phyloP scores from a whole-genome alignment of 2,888 invertebrate genomes.

The Pedicia rivosa region DNA sequence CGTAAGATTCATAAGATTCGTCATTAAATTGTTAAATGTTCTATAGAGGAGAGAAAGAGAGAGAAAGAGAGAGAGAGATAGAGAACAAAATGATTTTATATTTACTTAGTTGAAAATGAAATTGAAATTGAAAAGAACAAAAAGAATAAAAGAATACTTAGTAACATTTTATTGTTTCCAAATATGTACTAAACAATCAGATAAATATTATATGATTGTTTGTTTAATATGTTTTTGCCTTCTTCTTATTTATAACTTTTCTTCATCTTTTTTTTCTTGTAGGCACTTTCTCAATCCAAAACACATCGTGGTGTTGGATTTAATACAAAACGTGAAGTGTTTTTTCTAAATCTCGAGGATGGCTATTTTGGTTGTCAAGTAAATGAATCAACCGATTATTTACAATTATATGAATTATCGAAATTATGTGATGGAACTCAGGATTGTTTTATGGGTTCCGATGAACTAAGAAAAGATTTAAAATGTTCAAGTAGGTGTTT shows the following conservation, averaged over 20 bases:
- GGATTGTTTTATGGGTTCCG: constrained; percentile 84
- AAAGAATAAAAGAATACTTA: too few relatives aligned
- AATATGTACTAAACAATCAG: too few relatives aligned
- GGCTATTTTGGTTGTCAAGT: constrained; percentile 96
- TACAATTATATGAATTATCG: constrained; percentile 88
- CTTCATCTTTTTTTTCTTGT: constrained; percentile 9
- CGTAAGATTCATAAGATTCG: too few relatives aligned
- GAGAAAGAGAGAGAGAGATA: too few relatives aligned
- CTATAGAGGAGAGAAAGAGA: too few relatives aligned
- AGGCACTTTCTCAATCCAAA: constrained; percentile 47
- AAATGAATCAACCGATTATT: constrained; percentile 87
- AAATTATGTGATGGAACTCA: constrained; percentile 83
- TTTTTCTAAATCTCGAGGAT: constrained; percentile 93
- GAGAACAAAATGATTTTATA: too few relatives aligned
- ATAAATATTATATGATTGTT: too few relatives aligned
- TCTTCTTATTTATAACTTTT: not conserved
- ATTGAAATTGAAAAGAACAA: too few relatives aligned
- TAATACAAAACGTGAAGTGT: constrained; percentile 80
- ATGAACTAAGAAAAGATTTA: constrained; percentile 75
- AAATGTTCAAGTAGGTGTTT: constrained; percentile 77
- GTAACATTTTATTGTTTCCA: too few relatives aligned
- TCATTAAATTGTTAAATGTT: too few relatives aligned
- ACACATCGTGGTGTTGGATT: constrained; percentile 41
- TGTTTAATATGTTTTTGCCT: too few relatives aligned
- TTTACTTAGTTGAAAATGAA: too few relatives aligned